phyloP scores from a whole-genome alignment of 2,797 vertebrate species.

The Anguilla anguilla region DNA sequence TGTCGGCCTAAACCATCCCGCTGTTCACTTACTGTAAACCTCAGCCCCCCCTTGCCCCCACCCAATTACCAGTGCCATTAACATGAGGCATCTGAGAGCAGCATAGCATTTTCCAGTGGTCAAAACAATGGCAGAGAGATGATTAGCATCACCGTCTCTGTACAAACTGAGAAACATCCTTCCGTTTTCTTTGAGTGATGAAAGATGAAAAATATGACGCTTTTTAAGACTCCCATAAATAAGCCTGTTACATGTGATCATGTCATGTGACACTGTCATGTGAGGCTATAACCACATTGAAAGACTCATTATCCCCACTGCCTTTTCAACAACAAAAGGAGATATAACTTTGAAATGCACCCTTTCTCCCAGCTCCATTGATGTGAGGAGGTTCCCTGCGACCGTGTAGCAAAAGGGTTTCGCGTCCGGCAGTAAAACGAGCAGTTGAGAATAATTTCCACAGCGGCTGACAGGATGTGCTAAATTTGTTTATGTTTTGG shows the following conservation, averaged over 20 bases:
- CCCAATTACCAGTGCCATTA: neutral
- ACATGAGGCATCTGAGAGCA: neutral
- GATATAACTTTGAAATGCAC: neutral
- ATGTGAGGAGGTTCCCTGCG: neutral
- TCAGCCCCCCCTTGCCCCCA: neutral
- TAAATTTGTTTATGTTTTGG: neutral
- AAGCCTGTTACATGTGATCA: neutral
- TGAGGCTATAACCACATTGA: neutral
- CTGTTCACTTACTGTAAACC: neutral
- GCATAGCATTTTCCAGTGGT: neutral
- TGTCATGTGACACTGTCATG: neutral
- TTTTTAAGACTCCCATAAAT: neutral
- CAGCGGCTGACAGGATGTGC: neutral
- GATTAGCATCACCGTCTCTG: neutral
- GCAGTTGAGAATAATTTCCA: neutral
- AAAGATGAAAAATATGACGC: neutral
- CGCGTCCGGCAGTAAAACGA: neutral
- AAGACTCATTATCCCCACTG: neutral
- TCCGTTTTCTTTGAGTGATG: neutral
- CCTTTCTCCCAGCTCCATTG: neutral
- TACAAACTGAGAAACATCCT: neutral
- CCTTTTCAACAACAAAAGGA: neutral
- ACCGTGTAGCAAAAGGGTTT: neutral
- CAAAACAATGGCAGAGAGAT: neutral
- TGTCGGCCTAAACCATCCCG: neutral